Evolutionary conservation across 2,113 vertebrate species (phyloP), one percentile per base, ranked within the genome.

Genomic region (Pseudopodoces humilis): DNA sequence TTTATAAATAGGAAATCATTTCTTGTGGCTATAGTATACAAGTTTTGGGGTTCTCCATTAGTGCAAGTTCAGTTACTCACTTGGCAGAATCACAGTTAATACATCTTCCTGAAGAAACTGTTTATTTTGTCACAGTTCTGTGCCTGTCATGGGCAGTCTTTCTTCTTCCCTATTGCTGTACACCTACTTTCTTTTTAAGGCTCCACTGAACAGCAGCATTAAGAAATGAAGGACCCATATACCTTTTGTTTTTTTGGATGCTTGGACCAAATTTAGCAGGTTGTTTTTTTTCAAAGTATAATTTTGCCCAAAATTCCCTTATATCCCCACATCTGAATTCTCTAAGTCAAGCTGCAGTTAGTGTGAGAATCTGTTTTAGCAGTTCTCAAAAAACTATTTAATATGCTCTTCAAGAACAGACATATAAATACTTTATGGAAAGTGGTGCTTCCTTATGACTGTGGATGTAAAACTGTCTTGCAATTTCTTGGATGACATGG

Each of bases 211-310:
- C 60, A 85, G 82, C 88, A 94, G 24, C 75, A 55, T 74, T 78
- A 72, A 86, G 44, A 55, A 50, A 33, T 23, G 76, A 88, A 84
- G 60, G 82, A 83, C 31, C 49, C 2, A 1, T 28, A 23, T 89
- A 47, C 52, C 72, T 44, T 65, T 15, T n/a, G 21, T 21, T 22
- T 68, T 86, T 78, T 83, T 7, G 7, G 56, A 92, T 82, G 60
- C 67, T 95, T 88, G 98, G 98, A 98, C 97, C 98, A 98, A 97
- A 97, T 96, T 97, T 94, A 89, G 82, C 94, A 83, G 63, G 74
- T 15, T 56, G 43, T 63, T 71, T 93, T 90, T 90, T 90, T 89
- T 53, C 30, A 50, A 91, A 92, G 67, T 88, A 19, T 68, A 72
- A 89, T 90, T 90, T 94, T 94, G 59, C 88, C 91, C 30, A 1